Base-by-base conservation (phyloP, 2,888 invertebrate species). In the Epistrophe grossulariae region DNA sequence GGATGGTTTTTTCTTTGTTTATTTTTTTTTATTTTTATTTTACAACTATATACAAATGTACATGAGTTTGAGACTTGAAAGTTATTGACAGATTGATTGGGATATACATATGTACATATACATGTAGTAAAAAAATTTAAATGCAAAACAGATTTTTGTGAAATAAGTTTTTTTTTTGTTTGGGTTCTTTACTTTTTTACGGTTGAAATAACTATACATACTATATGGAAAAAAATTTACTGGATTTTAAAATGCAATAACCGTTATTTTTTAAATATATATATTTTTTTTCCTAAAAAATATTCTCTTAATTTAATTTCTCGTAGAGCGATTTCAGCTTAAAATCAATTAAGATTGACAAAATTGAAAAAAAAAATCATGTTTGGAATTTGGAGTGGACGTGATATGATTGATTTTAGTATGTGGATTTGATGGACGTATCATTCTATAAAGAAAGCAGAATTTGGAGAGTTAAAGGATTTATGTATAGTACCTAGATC, bases 61-160 rank as follows among this genome's bases (percentile, higher is more conserved):
- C 77, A 71, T 43, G 55, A 31, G 45, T 60, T 81, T 11, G 70
- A 71, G 50, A 43, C 62, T 62, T 40, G 11, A 60, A 11, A 45
- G 50, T 71, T 70, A 70, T 50, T 71, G 78, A 79, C 78, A 79
- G 78, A 55, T 79, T 79, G 78, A 78, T 78, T 78, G 78, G 52
- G 17, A 68, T 45, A 35, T 24, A 28, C n/a, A n/a, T n/a, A n/a
- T n/a, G n/a, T n/a, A n/a, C n/a, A n/a, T n/a, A n/a, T n/a, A n/a
- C n/a, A 31, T 28, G 35, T 35, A 35, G 31, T 8, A 24, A 24
- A 68, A 62, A 73, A 28, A 45, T 60, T 19, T 45, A 76, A 71
- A 74, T 64, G 76, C 80, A 55, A 52, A 72, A 60, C 77, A 81
- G 62, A 85, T 70, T 85, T 73, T 50, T 13, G 8, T 40, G 11